Evolutionary conservation across 2,113 vertebrate species (phyloP).

Genomic region (Mohoua ochrocephala): DNA sequence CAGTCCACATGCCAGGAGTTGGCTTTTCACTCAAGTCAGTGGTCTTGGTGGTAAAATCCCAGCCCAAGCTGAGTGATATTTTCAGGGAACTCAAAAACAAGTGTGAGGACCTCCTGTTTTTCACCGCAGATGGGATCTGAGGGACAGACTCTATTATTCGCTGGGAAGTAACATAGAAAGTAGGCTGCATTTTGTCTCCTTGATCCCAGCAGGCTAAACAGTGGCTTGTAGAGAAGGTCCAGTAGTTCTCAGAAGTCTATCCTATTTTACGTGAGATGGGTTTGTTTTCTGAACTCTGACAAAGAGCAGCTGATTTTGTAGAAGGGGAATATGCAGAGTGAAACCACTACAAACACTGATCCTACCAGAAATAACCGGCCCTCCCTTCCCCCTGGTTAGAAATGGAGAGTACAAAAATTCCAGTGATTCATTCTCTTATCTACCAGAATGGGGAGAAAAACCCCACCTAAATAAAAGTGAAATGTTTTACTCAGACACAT

Average conservation of each 20-base stretch:
- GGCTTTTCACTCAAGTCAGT: constrained; percentile 4
- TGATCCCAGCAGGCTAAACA: not conserved
- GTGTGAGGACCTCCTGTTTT: not conserved
- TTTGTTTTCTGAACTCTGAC: not conserved
- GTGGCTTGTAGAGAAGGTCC: not conserved
- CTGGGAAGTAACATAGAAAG: not conserved
- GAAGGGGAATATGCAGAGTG: not conserved
- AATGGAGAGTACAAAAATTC: constrained; percentile 50
- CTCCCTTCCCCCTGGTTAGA: constrained; percentile 2
- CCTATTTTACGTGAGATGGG: not conserved
- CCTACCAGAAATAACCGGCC: constrained; percentile 14
- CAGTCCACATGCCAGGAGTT: not conserved
- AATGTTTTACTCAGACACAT: not conserved
- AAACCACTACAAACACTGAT: not conserved
- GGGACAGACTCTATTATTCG: not conserved
- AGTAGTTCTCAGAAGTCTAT: not conserved
- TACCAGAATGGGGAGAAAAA: constrained; percentile 14
- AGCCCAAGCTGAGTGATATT: not conserved
- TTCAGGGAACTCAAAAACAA: not conserved
- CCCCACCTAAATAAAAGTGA: constrained; percentile 19
- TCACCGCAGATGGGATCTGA: not conserved
- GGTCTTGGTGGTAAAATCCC: constrained; percentile 43
- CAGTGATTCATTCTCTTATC: constrained; percentile 57
- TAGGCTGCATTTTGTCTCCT: not conserved
- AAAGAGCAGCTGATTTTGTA: not conserved